A percentile compares a stretch with the other conserved stretches of the same genome.
Evolutionary conservation across 1,140 invertebrate genomes (phyloP).

Genomic region (Sycobia sp.): DNA sequence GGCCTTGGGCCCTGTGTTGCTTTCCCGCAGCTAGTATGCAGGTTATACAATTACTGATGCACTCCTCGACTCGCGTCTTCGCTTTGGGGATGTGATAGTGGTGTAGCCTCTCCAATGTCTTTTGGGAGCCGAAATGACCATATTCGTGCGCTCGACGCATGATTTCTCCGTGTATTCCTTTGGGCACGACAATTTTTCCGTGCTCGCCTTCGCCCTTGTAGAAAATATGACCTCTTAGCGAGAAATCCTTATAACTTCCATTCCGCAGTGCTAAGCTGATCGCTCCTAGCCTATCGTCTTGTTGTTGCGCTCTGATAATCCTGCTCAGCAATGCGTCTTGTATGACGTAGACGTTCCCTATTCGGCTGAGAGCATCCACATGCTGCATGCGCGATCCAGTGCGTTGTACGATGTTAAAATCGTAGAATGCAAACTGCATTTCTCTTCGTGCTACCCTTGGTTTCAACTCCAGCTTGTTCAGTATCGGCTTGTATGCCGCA

Average conservation of each 20-base stretch:
- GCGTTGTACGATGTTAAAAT: too few species aligned
- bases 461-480: conserved; percentile 42
- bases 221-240: conserved; percentile 27
- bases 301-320: too few species aligned
- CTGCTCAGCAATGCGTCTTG: background rate
- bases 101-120: background rate
- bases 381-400: too few species aligned
- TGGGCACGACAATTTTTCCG: background rate
- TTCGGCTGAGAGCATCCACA: conserved; percentile 6
- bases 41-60: conserved; percentile 11
- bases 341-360: background rate
- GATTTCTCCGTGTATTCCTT: background rate
- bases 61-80: too few species aligned
- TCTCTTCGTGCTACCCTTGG: too few species aligned
- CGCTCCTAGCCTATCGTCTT: too few species aligned
- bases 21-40: background rate
- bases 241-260: too few species aligned
- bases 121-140: background rate
- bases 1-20: background rate
- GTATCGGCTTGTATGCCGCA: conserved; percentile 44
- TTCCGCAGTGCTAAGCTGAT: too few species aligned
- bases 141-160: background rate
- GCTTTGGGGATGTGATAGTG: too few species aligned
- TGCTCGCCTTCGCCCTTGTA: conserved; percentile 18
- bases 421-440: too few species aligned